Base-by-base conservation (phyloP, 2,113 vertebrate species). In the Bambusicola thoracicus region DNA sequence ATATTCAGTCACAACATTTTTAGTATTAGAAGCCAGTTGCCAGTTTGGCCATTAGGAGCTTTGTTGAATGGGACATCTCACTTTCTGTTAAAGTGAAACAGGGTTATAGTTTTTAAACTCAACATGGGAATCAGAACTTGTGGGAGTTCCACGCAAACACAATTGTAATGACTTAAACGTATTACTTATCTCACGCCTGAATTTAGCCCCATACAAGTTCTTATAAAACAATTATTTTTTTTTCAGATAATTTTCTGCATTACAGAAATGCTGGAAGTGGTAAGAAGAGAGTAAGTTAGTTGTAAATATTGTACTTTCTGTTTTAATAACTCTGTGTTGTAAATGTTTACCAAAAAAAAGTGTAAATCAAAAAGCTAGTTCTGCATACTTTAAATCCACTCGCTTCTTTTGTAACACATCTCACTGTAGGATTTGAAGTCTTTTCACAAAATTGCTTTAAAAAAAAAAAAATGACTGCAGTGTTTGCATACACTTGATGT, bases 371-470 rank as follows among this genome's bases (percentile, higher is more conserved):
- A 46, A 44, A 81, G 15, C 38, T 86, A 2, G 17, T 81, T 84
- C 15, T 51, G 11, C 34, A 14, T 49, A 38, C 81, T 86, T 87
- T 27, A 82, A 88, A 51, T 78, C 81, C 56, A 41, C 43, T 22
- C 70, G 15, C 51, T 73, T 63, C 27, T 44, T 85, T 89, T 44
- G 8, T 25, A 85, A 44, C 41, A 80, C 11, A 34, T 67, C 41
- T 89, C 34, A 53, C 49, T 81, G 2, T 34, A 34, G 20, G 16
- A 62, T 87, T 93, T 88, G 77, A 88, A 80, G 34, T 72, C 8
- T 6, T 67, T 93, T 88, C 58, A 59, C 43, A 75, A 91, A 90
- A 86, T 78, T 81, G 32, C 40, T 90, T 90, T 34, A 46, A 59
- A 91, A 88, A 17, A 51, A 55, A 91, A 83, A 17, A 81, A 38